phyloP scores from a whole-genome alignment of 2,113 vertebrate genomes.

The Aplodontia rufa region DNA sequence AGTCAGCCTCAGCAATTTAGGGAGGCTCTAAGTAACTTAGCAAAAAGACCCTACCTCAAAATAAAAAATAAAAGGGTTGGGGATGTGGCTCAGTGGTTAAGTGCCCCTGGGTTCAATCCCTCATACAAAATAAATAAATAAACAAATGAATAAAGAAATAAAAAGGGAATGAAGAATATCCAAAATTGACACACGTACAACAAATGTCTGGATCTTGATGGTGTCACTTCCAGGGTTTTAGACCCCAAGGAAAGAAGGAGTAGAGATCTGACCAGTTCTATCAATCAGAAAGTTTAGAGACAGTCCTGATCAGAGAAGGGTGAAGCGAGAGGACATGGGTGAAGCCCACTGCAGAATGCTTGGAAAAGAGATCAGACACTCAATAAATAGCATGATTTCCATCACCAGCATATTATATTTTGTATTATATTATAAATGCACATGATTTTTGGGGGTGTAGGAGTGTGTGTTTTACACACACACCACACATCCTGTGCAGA shows the following conservation, averaged over 20 bases:
- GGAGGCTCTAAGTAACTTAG: no score
- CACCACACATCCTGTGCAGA: not conserved
- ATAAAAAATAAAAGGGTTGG: no score
- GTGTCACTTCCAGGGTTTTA: not conserved
- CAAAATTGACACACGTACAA: not conserved
- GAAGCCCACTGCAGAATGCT: not conserved
- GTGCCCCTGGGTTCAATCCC: no score
- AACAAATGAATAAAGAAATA: no score
- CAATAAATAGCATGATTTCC: not conserved
- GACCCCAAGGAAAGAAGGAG: not conserved
- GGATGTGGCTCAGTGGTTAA: no score
- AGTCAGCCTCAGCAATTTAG: no score
- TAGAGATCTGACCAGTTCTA: not conserved
- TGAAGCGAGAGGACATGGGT: not conserved
- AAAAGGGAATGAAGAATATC: not conserved
- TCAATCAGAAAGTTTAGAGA: not conserved
- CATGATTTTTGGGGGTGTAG: not conserved
- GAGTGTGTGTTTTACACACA: not conserved
- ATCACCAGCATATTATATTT: not conserved
- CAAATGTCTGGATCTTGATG: not conserved
- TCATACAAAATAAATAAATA: no score
- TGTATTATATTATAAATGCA: not conserved
- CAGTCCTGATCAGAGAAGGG: not conserved
- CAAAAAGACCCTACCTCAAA: no score
- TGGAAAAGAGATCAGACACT: not conserved